These are phyloP conservation scores for Novumbra hubbsi DNA, from an alignment of 2,797 vertebrate genomes.

Conservation along the genomic window DNA sequence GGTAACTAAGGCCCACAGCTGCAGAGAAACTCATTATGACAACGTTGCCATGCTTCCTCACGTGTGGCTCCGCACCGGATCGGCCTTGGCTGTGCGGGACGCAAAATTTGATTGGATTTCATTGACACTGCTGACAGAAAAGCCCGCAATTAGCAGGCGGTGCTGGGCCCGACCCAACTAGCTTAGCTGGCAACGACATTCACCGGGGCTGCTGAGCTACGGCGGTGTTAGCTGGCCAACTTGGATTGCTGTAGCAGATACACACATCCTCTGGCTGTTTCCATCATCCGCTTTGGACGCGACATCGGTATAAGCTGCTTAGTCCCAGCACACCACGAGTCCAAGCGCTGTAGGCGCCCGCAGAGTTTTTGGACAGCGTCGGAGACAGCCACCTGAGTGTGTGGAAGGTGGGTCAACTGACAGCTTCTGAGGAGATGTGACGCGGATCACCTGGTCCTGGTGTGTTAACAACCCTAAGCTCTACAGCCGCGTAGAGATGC, in stretches of 20 bases:
- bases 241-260: neutral
- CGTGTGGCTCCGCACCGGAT: constrained; percentile 15
- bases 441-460: too few relatives aligned
- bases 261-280: constrained; percentile 3
- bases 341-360: neutral
- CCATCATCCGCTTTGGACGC: constrained; percentile 9
- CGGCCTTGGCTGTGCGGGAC: neutral
- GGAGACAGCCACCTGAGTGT: neutral
- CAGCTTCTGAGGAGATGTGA: neutral
- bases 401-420: neutral
- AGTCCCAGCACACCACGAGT: neutral
- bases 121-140: neutral
- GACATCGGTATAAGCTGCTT: constrained; percentile 3
- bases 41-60: neutral
- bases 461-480: neutral
- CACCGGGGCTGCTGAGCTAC: neutral
- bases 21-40: neutral
- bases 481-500: neutral
- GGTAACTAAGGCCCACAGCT: neutral
- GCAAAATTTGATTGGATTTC: constrained; percentile 18
- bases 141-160: constrained; percentile 9
- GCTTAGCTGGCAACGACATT: neutral
- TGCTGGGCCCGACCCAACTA: constrained; percentile 8
- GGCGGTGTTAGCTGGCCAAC: neutral
- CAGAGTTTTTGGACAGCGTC: neutral